phyloP scores from a whole-genome alignment of 2,888 invertebrate genomes.

The Marronus borbonicus region DNA sequence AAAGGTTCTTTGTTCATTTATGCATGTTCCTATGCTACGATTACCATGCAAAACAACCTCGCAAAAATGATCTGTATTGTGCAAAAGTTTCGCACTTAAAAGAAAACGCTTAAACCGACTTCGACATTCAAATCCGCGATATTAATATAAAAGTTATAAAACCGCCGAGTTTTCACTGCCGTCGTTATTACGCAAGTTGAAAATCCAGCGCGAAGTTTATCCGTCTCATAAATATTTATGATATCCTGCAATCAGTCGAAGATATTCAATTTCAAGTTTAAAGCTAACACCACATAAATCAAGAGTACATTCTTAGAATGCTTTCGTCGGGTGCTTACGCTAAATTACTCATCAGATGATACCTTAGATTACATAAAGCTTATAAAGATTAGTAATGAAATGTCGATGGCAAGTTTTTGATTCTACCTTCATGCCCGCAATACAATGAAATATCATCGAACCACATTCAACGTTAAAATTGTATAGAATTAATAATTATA shows the following conservation, averaged over 20 bases:
- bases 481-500: no score
- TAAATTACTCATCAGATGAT: background rate
- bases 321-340: background rate
- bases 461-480: no score
- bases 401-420: no score
- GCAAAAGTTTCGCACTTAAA: conserved; percentile 2
- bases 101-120: background rate
- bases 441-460: no score
- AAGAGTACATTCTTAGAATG: background rate
- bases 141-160: conserved; percentile 31
- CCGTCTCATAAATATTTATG: conserved; percentile 19
- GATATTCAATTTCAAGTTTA: conserved; percentile 17
- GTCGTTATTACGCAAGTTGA: conserved; percentile 6
- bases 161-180: background rate
- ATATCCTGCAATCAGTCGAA: conserved; percentile 14
- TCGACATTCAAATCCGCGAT: background rate
- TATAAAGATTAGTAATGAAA: no score
- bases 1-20: no score
- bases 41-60: background rate
- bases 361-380: background rate
- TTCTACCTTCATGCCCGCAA: no score
- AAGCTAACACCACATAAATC: conserved; percentile 21
- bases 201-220: background rate
- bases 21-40: no score
- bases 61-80: background rate